Evolutionary conservation across 2,113 vertebrate species (phyloP).

Genomic region (Platanista minor): DNA sequence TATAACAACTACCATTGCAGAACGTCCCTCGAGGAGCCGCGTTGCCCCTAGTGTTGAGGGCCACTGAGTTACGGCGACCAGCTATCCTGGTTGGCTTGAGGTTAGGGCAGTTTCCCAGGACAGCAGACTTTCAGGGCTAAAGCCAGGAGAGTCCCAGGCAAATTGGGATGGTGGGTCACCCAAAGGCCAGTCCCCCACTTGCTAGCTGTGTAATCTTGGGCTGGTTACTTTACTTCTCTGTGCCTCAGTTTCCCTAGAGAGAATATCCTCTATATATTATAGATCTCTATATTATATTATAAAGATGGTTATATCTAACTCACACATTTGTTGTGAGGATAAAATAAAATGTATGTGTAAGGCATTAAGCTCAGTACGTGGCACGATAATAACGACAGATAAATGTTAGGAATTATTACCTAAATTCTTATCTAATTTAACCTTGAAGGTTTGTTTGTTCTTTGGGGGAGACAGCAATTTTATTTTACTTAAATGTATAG

Average conservation of each 20-base stretch:
- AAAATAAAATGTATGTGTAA: background rate
- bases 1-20: background rate
- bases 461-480: background rate
- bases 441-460: background rate
- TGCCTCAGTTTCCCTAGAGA: background rate
- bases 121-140: background rate
- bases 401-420: background rate
- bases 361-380: background rate
- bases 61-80: background rate
- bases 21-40: background rate
- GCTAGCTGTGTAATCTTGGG: background rate
- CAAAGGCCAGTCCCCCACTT: background rate
- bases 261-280: background rate
- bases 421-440: background rate
- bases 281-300: no score
- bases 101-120: background rate
- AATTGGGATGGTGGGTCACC: background rate
- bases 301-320: background rate
- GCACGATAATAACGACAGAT: background rate
- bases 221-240: background rate
- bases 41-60: background rate
- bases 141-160: background rate
- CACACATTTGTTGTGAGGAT: background rate
- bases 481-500: background rate
- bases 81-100: background rate